phyloP scores from a whole-genome alignment of 2,888 invertebrate species.

The Euzetes globulus region DNA sequence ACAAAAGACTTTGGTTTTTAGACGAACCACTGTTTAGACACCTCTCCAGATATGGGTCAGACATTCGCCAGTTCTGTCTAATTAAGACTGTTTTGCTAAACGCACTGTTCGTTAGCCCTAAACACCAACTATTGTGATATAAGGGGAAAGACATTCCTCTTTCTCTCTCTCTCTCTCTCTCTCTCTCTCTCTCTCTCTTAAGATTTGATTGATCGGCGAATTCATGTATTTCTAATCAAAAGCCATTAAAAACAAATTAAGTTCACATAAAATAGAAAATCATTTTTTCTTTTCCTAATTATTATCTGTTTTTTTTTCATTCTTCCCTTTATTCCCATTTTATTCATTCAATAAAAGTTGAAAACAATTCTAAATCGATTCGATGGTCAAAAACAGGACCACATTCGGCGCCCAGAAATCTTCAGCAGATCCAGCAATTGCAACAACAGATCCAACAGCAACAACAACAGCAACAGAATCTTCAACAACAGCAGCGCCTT shows the following conservation, averaged over 20 bases:
- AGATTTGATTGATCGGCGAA: neutral
- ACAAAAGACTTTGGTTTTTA: too few relatives aligned
- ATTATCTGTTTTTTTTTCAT: neutral
- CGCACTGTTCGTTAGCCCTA: too few relatives aligned
- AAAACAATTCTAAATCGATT: neutral
- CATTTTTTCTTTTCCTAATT: neutral
- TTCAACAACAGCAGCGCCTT: neutral
- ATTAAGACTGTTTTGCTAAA: too few relatives aligned
- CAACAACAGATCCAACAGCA: neutral
- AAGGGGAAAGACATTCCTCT: too few relatives aligned
- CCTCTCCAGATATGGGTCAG: too few relatives aligned
- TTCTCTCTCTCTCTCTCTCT: too few relatives aligned
- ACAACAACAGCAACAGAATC: neutral
- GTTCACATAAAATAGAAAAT: neutral
- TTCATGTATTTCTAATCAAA: neutral
- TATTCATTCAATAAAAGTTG: neutral
- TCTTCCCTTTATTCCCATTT: neutral
- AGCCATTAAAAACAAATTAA: constrained; percentile 13
- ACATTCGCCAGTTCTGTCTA: too few relatives aligned
- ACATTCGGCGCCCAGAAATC: neutral
- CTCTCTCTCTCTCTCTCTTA: too few relatives aligned
- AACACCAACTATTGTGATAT: too few relatives aligned
- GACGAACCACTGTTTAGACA: too few relatives aligned
- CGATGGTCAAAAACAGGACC: constrained; percentile 23
- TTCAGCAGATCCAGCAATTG: neutral